Base-by-base conservation (phyloP, 1,140 invertebrate genomes). In the Anadara kagoshimensis region DNA sequence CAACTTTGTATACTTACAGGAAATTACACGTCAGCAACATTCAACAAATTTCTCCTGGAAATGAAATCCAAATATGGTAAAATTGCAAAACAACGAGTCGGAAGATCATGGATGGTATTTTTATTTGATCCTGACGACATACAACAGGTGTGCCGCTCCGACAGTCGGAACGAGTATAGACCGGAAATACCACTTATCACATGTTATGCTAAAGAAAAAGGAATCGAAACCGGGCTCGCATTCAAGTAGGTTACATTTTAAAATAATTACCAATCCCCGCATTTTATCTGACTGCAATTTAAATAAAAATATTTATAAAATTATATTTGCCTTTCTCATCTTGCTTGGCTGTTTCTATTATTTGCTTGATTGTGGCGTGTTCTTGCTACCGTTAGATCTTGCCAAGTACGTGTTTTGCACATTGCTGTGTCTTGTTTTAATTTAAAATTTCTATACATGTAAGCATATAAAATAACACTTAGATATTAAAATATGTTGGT, bases 91-190 rank as follows among this genome's bases (percentile, higher is more conserved):
- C 66, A 58, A 18, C 58, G 66, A 57, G n/a, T 54, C 12, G 66
- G 66, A 18, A 49, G 22, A 29, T 12, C 26, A 0, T 68, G 66
- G 66, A 68, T 58, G 66, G 22, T 68, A 22, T 68, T 68, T 44
- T 24, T 68, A 43, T 68, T 68, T 24, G 58, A 68, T 53, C 66
- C 66, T 8, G 44, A 47, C 16, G 66, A 68, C 41, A 58, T 68
- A 24, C 66, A 56, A n/a, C 29, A 29, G 5, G 18, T 54, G 26
- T 18, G 57, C n/a, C 47, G 44, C n/a, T 56, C 57, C 4, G 56
- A 68, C 20, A 56, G 58, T 20, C 57, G 58, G 26, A 47, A 68
- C 36, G 54, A 53, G 11, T 24, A 47, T 24, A 56, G 66, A 36
- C 53, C 36, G 4, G n/a, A 44, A 10, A n/a, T 43, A 29, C 16